A percentile compares a stretch with the other conserved stretches of the same genome.
Evolutionary conservation across 2,888 invertebrate genomes (phyloP).

Genomic region (Phanerotoma sp.): DNA sequence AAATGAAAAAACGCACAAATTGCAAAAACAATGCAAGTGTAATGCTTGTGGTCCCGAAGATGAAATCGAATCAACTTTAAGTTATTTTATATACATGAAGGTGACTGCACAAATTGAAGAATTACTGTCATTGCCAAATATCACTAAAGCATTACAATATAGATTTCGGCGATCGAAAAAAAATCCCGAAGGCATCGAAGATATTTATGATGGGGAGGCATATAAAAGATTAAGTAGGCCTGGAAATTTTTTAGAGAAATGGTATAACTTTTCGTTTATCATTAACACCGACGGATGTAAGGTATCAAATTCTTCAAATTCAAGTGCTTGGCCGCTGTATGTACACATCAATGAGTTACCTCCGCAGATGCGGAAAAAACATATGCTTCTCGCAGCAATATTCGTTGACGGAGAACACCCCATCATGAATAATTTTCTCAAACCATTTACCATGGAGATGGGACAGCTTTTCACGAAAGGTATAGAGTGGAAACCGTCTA

Average conservation of each 20-base stretch:
- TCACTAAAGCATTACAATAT: conserved; percentile 13
- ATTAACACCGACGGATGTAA: conserved; percentile 25
- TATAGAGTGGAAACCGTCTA: conserved; percentile 17
- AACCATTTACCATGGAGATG: conserved; percentile 9
- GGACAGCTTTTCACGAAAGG: conserved; percentile 6
- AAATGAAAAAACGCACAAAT: neutral
- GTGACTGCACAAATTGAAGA: conserved; percentile 9
- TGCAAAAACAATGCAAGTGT: neutral
- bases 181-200: conserved; percentile 7
- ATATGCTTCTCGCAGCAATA: conserved; percentile 22
- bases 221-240: conserved; percentile 14
- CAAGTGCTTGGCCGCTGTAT: conserved; percentile 24
- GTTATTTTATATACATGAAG: conserved; percentile 10
- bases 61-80: neutral
- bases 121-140: conserved; percentile 5
- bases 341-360: conserved; percentile 15
- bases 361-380: conserved; percentile 19
- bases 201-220: conserved; percentile 20
- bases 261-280: conserved; percentile 19
- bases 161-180: neutral
- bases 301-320: conserved; percentile 13
- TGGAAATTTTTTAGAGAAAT: conserved; percentile 10
- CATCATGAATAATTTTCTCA: neutral
- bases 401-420: conserved; percentile 22
- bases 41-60: neutral